phyloP scores from a whole-genome alignment of 2,888 invertebrate species.

The Eupithecia inturbata region DNA sequence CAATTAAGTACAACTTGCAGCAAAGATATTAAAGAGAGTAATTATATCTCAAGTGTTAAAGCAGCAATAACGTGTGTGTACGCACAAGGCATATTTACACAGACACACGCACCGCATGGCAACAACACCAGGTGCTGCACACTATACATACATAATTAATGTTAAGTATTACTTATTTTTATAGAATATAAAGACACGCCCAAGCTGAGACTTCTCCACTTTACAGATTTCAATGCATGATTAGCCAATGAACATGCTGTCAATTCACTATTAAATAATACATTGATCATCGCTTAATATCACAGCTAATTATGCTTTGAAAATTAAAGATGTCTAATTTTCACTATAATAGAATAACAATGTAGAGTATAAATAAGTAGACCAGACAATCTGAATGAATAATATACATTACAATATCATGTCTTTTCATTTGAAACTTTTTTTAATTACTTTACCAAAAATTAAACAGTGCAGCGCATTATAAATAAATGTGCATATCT shows the following conservation, averaged over 20 bases:
- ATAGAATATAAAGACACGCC: constrained; percentile 83
- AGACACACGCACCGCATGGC: constrained; percentile 76
- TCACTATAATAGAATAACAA: constrained; percentile 84
- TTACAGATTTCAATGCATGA: constrained; percentile 84
- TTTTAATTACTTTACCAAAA: constrained; percentile 83
- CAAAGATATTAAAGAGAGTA: constrained; percentile 86
- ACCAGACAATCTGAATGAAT: constrained; percentile 84
- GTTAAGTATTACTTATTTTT: constrained; percentile 71
- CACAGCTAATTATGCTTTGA: constrained; percentile 85
- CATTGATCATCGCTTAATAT: constrained; percentile 83
- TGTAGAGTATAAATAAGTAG: constrained; percentile 84
- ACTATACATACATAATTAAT: constrained; percentile 81
- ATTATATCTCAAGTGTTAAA: constrained; percentile 83
- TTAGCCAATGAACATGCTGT: constrained; percentile 84
- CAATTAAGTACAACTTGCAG: constrained; percentile 88
- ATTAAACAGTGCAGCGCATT: constrained; percentile 85
- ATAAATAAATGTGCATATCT: constrained; percentile 85
- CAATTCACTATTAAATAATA: constrained; percentile 83
- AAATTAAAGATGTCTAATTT: constrained; percentile 84
- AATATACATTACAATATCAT: constrained; percentile 85
- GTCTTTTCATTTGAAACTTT: constrained; percentile 83
- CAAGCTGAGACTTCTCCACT: constrained; percentile 81
- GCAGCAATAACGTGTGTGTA: constrained; percentile 83
- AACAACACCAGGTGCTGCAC: constrained; percentile 82
- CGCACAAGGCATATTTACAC: constrained; percentile 84